Conservation (phyloP, 2,888 invertebrate species). For the Pachymerium ferrugineum region DNA sequence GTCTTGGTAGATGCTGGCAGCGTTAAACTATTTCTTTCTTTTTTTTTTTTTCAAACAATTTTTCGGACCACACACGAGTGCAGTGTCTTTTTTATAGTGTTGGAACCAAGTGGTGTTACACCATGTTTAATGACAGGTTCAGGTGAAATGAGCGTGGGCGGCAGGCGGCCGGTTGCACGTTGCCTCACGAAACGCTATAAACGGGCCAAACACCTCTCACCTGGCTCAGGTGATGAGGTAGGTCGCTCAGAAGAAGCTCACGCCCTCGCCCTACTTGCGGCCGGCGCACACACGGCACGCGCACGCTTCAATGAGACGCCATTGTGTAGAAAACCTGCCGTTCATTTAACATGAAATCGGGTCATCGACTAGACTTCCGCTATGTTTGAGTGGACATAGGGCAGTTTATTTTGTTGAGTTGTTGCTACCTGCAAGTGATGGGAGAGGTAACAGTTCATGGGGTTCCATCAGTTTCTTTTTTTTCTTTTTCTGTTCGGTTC, state of each 20-base stretch:
- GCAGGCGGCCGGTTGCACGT: neutral
- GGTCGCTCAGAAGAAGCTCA: neutral
- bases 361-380: neutral
- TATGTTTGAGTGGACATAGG: neutral
- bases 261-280: constrained; percentile 17
- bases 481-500: too few species aligned
- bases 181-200: constrained; percentile 17
- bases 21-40: too few species aligned
- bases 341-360: neutral
- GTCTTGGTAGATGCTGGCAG: too few species aligned
- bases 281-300: constrained; percentile 6
- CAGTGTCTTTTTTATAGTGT: neutral
- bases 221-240: constrained; percentile 20
- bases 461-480: neutral
- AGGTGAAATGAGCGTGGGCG: neutral
- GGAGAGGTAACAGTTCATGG: neutral
- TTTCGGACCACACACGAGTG: neutral
- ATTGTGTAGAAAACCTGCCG: neutral
- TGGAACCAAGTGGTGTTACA: neutral
- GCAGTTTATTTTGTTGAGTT: neutral
- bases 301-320: too few species aligned
- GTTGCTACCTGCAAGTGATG: constrained; percentile 11
- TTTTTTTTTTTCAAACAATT: too few species aligned
- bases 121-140: constrained; percentile 23
- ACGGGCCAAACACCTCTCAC: constrained; percentile 27